Evolutionary conservation across 2,888 invertebrate species (phyloP).

Genomic region (Tanytarsus gracilentus): DNA sequence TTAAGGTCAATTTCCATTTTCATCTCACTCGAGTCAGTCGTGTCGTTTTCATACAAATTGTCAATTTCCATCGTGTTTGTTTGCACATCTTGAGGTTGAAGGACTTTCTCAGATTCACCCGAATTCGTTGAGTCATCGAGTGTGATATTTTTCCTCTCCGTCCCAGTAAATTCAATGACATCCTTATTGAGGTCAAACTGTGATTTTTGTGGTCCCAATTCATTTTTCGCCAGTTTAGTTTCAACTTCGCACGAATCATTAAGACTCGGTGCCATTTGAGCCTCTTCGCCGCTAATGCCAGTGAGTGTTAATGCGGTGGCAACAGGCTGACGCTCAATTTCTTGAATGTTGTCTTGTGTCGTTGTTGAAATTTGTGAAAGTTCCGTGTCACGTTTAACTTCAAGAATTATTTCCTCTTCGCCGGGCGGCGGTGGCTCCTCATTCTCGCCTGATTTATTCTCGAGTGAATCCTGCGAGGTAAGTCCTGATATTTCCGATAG

Average conservation of each 20-base stretch:
- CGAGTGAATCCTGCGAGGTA: constrained; percentile 38
- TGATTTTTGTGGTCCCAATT: neutral
- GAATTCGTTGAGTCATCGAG: neutral
- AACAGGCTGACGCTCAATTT: constrained; percentile 36
- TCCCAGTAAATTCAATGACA: constrained; percentile 21
- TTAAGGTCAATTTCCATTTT: constrained; percentile 24
- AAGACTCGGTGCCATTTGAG: constrained; percentile 42
- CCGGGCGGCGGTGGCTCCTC: neutral
- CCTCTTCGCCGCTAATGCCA: constrained; percentile 41
- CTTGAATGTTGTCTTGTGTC: constrained; percentile 45
- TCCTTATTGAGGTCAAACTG: constrained; percentile 21
- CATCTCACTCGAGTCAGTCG: constrained; percentile 22
- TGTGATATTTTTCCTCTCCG: neutral
- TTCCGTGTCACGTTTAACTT: constrained; percentile 35
- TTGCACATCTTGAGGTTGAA: constrained; percentile 17
- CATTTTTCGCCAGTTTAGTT: neutral
- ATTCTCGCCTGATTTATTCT: constrained; percentile 14
- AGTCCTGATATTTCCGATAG: constrained; percentile 48
- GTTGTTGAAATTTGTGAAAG: constrained; percentile 55
- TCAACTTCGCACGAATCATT: neutral
- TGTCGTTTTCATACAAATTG: constrained; percentile 24
- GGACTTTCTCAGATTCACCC: neutral
- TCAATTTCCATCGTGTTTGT: constrained; percentile 13
- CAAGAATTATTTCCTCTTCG: neutral
- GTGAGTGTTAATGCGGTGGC: constrained; percentile 30